Percentiles rank a stretch among this genome's conserved stretches.
These are phyloP conservation scores for Austrofundulus limnaeus DNA, from an alignment of 2,113 vertebrate genomes.

Conservation along the genomic window DNA sequence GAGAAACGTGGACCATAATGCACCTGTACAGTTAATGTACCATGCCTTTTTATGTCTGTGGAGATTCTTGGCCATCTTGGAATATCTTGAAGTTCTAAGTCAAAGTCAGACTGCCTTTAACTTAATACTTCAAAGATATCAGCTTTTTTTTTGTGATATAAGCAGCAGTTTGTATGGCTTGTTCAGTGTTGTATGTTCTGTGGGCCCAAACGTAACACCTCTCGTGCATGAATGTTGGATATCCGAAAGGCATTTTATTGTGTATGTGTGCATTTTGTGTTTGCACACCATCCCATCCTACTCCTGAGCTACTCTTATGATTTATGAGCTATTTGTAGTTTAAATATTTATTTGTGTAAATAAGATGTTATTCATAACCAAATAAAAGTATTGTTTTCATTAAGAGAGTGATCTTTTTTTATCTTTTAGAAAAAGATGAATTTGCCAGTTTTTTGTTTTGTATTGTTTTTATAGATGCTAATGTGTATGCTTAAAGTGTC, in stretches of 20 bases:
- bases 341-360: constrained; percentile 50
- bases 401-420: constrained; percentile 22
- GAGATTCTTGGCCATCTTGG: constrained; percentile 29
- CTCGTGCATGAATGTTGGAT: constrained; percentile 72
- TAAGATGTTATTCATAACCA: constrained; percentile 46
- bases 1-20: constrained; percentile 45
- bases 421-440: neutral
- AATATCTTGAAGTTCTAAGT: constrained; percentile 34
- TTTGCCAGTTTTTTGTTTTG: neutral
- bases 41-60: constrained; percentile 42
- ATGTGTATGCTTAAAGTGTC: no score
- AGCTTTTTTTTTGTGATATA: constrained; percentile 62
- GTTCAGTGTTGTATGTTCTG: constrained; percentile 57
- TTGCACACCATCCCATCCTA: constrained; percentile 48
- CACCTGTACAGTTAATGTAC: constrained; percentile 53
- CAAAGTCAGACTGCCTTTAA: constrained; percentile 45
- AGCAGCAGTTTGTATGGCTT: constrained; percentile 66
- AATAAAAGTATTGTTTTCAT: constrained; percentile 68
- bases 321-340: constrained; percentile 39
- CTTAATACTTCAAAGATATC: constrained; percentile 35
- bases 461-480: no score
- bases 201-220: constrained; percentile 53
- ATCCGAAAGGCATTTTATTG: constrained; percentile 59
- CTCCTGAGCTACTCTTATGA: constrained; percentile 20
- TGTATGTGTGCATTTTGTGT: constrained; percentile 66